These are phyloP conservation scores for Cygnus buccinator DNA, from an alignment of 2,113 vertebrate species.

Conservation along the genomic window DNA sequence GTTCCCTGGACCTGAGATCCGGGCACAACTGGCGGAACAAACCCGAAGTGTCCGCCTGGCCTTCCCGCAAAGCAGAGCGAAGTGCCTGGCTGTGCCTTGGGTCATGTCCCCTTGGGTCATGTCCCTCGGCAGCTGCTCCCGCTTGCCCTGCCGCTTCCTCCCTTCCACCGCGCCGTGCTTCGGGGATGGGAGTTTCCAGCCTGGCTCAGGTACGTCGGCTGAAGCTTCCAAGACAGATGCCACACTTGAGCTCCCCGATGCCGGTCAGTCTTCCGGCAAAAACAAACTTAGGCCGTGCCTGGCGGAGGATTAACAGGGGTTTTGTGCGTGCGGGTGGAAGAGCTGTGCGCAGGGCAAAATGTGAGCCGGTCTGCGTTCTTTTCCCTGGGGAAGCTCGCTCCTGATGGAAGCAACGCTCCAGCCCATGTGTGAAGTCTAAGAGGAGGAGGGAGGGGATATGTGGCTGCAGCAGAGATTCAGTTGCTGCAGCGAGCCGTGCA, in stretches of 20 bases:
- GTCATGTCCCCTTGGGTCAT: conserved; percentile 6
- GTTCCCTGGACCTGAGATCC: background rate
- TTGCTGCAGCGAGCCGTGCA: background rate
- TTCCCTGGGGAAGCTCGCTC: background rate
- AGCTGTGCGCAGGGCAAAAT: background rate
- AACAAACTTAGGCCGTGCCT: background rate
- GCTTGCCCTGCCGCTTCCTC: conserved; percentile 44
- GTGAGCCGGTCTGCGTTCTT: background rate
- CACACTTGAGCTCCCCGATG: background rate
- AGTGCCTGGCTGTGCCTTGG: background rate
- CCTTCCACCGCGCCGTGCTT: background rate
- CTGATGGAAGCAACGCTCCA: background rate
- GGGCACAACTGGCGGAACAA: background rate
- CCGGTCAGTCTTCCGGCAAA: background rate
- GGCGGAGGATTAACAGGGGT: background rate
- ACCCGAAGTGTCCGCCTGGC: background rate
- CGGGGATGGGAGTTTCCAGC: conserved; percentile 35
- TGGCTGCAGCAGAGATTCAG: background rate
- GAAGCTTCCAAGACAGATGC: conserved; percentile 6
- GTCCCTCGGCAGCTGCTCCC: background rate
- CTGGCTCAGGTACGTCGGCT: conserved; percentile 36
- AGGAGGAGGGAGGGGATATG: background rate
- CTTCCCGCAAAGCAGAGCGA: background rate
- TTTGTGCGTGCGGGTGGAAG: background rate
- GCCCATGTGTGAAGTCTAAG: background rate